Evolutionary conservation across 2,888 invertebrate genomes (phyloP), one percentile per base, ranked within the genome.

Genomic region (Capitulum mitella): DNA sequence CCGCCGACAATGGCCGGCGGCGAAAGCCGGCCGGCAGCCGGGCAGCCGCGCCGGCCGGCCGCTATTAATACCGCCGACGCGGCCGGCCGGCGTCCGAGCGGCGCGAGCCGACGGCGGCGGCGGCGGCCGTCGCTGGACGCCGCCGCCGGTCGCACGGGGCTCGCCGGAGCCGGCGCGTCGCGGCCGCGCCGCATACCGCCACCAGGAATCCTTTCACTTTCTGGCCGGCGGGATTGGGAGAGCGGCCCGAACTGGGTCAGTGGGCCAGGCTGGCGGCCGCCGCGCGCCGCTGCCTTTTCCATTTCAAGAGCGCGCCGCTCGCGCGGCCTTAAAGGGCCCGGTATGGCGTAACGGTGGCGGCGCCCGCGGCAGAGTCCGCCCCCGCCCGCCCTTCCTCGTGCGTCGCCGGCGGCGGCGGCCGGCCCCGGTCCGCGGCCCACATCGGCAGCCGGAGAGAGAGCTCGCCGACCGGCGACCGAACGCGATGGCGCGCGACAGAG

Each of bases 191-290:
- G 22, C 51, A 16, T 51, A 19, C 51, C 51, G 51, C 51, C 16
- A 22, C 51, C 51, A 61, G 29, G 26, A 61, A 34, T 34, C 34
- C 34, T 64, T 64, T 64, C 64, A 64, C 64, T 64, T 64, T 64
- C 64, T 64, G 64, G 34, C 64, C 14, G 64, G 34, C 19, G 3
- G 32, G 5, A 19, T 19, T 16, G 64, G 34, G 64, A 37, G 64
- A 37, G 64, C 29, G 29, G 14, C 2, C 10, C 58, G 10, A 64
- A 64, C 19, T 64, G 34, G 64, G 64, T 64, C 64, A 64, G 34
- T 64, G 34, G 64, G 64, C 3, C 64, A 48, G 48, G 43, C 43
- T 43, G 43, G 43, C 6, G 43, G 43, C 12, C 6, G 43, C 12
- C 43, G 43, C 6, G 43, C 43, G 5, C 43, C 43, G n/a, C 12